Conservation (phyloP, 1,140 invertebrate species). For the Choristoneura fumiferana region DNA sequence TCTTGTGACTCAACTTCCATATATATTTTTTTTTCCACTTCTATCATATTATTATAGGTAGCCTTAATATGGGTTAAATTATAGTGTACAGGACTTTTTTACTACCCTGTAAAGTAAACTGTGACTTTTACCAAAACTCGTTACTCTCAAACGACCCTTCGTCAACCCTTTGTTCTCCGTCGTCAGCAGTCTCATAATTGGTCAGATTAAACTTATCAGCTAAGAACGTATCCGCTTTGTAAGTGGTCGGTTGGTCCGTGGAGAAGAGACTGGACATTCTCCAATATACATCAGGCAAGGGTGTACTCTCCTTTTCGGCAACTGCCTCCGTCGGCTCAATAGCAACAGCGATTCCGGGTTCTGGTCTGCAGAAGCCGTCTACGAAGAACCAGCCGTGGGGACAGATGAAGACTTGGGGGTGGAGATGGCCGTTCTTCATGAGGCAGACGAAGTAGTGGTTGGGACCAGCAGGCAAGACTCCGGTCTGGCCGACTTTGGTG, state of each 20-base stretch:
- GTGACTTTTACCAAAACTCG: constrained; percentile 35
- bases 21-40: too few species aligned
- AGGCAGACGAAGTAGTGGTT: constrained; percentile 69
- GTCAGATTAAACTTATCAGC: constrained; percentile 66
- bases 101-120: too few species aligned
- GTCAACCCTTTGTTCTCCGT: constrained; percentile 30
- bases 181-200: constrained; percentile 51
- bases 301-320: not conserved
- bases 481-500: constrained; percentile 45
- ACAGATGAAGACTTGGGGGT: constrained; percentile 67
- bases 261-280: constrained; percentile 48
- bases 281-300: too few species aligned
- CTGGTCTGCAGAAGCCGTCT: constrained; percentile 52
- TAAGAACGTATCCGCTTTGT: constrained; percentile 57
- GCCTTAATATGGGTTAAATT: too few species aligned
- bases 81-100: too few species aligned
- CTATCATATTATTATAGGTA: too few species aligned
- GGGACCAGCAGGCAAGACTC: constrained; percentile 38
- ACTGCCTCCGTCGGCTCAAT: constrained; percentile 1
- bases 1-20: too few species aligned
- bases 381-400: constrained; percentile 65
- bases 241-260: constrained; percentile 48
- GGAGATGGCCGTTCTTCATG: constrained; percentile 33
- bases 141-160: constrained; percentile 49
- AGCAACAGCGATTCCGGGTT: constrained; percentile 27